Evolutionary conservation across 2,797 vertebrate genomes (phyloP), one percentile per base, ranked within the genome.

Genomic region (Mormyrops attenuatus): DNA sequence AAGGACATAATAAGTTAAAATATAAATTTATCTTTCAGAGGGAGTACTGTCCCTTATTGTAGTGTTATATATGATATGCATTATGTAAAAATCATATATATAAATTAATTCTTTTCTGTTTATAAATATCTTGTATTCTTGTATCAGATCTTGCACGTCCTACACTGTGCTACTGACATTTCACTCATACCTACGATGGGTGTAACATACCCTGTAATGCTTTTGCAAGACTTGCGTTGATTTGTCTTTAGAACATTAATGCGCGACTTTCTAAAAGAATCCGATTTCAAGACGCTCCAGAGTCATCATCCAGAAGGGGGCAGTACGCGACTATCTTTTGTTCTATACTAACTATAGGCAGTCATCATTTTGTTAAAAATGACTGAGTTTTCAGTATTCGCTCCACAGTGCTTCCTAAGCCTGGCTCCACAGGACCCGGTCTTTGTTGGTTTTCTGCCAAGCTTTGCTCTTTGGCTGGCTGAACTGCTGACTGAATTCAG

Each of bases 231-330:
- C 38, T 80, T 80, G 17, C 17, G 73, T 80, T 80, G 73, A 44
- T 80, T 77, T 77, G 2, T 84, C n/a, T 82, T 44, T 17, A 3
- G 17, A 47, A 50, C 26, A 8, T 47, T 47, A 85, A 85, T 85
- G 22, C 82, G 4, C 3, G 44, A 85, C 44, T 47, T 22, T 26
- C 8, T 22, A 50, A 47, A 85, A 50, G n/a, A 41, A 47, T 82
- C 77, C n/a, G 22, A 22, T 22, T 50, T 44, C 17, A 26, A 85
- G n/a, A 50, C 41, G 26, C 80, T 13, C n/a, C n/a, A 26, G 41
- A 47, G 49, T 49, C 47, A 50, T 50, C 66, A 84, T 82, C 89
- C 92, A 92, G 90, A 89, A 91, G 92, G 73, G 90, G 92, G 91
- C 91, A 89, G 89, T 85, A 89, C 34, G 53, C 57, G 22, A 60